Evolutionary conservation across 2,797 vertebrate genomes (phyloP).

Genomic region (Alcedo quadribrachys): DNA sequence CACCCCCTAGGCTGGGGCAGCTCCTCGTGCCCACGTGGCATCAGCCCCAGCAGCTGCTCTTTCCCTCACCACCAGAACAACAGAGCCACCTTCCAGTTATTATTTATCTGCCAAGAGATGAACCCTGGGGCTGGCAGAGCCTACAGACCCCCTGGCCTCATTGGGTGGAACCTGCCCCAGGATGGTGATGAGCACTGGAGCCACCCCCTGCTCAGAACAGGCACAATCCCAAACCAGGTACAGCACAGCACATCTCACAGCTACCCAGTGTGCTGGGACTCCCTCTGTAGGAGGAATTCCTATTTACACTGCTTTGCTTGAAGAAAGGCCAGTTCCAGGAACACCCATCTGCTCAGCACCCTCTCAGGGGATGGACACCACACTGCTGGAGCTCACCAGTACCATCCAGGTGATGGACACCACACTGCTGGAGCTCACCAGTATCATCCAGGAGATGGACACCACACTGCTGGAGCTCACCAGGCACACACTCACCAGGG

Average conservation of each 20-base stretch:
- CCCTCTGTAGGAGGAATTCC: neutral
- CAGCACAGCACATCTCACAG: no score
- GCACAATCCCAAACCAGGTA: neutral
- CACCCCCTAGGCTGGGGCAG: neutral
- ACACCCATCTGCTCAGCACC: neutral
- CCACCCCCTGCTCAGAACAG: neutral
- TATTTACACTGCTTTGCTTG: neutral
- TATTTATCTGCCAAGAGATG: neutral
- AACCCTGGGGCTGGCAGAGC: neutral
- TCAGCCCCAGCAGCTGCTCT: neutral
- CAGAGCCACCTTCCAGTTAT: neutral
- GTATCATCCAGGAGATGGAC: neutral
- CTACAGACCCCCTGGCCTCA: rapidly evolving
- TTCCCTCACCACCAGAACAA: neutral
- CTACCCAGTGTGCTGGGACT: neutral
- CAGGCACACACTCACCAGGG: neutral
- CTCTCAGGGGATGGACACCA: neutral
- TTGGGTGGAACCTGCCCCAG: neutral
- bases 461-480: neutral
- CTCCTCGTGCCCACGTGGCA: neutral
- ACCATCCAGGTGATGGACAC: neutral
- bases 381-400: neutral
- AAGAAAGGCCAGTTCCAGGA: neutral
- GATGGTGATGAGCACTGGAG: rapidly evolving
- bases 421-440: neutral